Evolutionary conservation across 92 coral and sea anemone species (phyloP).

Genomic region (Palythoa heliodiscus): DNA sequence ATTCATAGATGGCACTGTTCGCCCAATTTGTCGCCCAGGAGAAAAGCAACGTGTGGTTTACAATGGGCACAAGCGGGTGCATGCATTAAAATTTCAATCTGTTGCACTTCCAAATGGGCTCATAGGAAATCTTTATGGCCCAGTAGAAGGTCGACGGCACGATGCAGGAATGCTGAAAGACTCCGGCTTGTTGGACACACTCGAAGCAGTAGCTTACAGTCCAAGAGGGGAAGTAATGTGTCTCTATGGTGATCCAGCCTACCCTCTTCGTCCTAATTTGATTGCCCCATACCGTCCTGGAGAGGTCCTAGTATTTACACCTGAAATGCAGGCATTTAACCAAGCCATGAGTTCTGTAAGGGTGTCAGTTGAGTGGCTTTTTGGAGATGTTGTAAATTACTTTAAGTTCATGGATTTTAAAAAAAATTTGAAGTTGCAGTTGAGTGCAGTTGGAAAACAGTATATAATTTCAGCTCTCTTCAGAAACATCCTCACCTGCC

Average conservation of each 20-base stretch:
- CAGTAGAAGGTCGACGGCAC: constrained; percentile 44
- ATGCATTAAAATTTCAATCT: not conserved
- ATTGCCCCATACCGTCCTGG: constrained; percentile 39
- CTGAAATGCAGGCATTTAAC: constrained; percentile 34
- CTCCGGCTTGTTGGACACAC: not conserved
- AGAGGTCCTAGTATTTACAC: constrained; percentile 3
- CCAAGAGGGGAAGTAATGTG: constrained; percentile 51
- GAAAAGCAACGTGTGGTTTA: constrained; percentile 42
- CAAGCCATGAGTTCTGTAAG: constrained; percentile 49
- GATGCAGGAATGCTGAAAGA: constrained; percentile 48
- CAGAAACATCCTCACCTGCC: constrained; percentile 14
- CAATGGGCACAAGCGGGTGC: constrained; percentile 1
- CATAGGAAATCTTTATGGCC: constrained; percentile 44
- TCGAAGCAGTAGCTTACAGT: constrained; percentile 27
- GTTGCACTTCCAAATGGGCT: constrained; percentile 5
- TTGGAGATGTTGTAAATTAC: constrained; percentile 41
- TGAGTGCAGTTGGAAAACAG: constrained; percentile 55
- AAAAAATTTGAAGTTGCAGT: constrained; percentile 40
- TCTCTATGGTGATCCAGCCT: constrained; percentile 63
- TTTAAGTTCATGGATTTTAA: constrained; percentile 50
- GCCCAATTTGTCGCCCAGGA: not conserved
- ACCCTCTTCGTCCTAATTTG: constrained; percentile 50
- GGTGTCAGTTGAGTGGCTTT: constrained; percentile 53
- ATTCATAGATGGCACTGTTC: constrained; percentile 5
- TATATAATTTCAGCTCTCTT: constrained; percentile 11